phyloP scores from a whole-genome alignment of 2,797 vertebrate genomes.

The Eutrigla gurnardus region DNA sequence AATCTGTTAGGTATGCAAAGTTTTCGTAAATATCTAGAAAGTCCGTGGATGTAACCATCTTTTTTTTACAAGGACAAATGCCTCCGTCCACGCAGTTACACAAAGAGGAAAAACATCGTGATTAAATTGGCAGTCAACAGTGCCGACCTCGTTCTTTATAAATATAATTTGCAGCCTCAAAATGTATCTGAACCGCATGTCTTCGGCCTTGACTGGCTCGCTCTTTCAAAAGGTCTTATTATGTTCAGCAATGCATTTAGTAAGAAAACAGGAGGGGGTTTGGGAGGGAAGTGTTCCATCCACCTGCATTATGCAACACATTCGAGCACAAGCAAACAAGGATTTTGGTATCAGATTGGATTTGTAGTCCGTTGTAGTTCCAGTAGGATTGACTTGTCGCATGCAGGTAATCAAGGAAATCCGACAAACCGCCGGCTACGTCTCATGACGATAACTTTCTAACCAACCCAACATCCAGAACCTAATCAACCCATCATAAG shows the following conservation, averaged over 20 bases:
- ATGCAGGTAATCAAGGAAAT: no score
- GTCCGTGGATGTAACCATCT: no score
- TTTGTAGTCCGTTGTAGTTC: no score
- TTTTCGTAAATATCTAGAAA: background rate
- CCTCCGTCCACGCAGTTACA: background rate
- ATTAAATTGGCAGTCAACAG: no score
- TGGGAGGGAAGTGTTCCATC: no score
- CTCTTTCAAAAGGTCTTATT: slow-evolving; percentile 17
- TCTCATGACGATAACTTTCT: no score
- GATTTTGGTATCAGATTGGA: no score
- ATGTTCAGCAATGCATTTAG: background rate
- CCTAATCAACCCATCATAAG: no score
- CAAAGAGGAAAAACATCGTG: slow-evolving; percentile 7
- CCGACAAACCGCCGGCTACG: no score
- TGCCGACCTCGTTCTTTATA: background rate
- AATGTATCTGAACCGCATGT: background rate
- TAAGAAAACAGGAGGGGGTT: background rate
- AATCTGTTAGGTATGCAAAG: background rate
- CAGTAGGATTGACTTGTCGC: no score
- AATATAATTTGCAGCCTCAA: slow-evolving; percentile 16
- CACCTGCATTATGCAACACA: no score
- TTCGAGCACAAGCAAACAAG: background rate
- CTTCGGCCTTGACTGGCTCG: background rate
- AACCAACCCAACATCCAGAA: no score
- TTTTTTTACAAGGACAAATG: background rate